phyloP scores from a whole-genome alignment of 2,113 vertebrate species.

The Leucoraja erinaceus region DNA sequence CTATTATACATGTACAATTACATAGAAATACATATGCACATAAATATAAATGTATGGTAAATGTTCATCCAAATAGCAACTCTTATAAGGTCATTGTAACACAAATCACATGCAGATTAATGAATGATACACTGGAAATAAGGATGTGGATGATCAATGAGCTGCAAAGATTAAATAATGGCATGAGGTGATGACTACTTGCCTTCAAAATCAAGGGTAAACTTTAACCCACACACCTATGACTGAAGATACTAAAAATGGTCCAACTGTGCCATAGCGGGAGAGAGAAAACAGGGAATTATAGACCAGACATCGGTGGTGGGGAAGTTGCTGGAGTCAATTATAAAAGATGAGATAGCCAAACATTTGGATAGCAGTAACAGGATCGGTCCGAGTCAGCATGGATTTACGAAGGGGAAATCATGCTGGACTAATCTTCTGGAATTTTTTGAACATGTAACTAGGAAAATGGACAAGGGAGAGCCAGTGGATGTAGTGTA shows the following conservation, averaged over 20 bases:
- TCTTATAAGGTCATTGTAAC: not conserved
- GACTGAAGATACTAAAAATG: not conserved
- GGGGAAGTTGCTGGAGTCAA: too few species aligned
- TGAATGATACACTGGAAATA: not conserved
- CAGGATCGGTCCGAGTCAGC: too few species aligned
- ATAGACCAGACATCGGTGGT: too few species aligned
- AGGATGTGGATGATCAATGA: not conserved
- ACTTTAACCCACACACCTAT: not conserved
- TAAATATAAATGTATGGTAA: not conserved
- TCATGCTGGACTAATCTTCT: too few species aligned
- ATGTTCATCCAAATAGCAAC: not conserved
- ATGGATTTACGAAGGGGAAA: too few species aligned
- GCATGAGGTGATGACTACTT: not conserved
- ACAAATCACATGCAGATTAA: not conserved
- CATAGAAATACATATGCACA: not conserved
- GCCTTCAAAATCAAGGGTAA: not conserved
- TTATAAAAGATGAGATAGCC: too few species aligned
- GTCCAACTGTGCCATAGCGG: not conserved
- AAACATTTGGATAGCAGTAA: too few species aligned
- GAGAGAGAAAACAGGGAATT: too few species aligned
- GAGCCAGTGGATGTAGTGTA: too few species aligned
- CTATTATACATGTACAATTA: not conserved
- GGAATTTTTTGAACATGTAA: too few species aligned
- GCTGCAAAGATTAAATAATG: not conserved
- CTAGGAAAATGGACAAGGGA: too few species aligned